phyloP scores from a whole-genome alignment of 2,888 invertebrate species.

The Gortyna flavago region DNA sequence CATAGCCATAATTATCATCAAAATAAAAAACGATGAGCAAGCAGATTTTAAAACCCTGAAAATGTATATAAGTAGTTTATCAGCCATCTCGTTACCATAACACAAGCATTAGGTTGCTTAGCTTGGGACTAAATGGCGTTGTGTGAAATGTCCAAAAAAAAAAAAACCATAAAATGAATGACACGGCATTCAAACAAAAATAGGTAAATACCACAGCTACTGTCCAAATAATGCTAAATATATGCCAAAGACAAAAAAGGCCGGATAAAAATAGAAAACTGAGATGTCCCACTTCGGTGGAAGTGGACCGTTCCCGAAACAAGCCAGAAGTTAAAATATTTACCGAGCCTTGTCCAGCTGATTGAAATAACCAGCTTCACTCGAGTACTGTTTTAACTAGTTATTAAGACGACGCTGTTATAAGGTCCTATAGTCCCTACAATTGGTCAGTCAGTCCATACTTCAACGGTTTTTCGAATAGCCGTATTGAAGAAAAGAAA shows the following conservation, averaged over 20 bases:
- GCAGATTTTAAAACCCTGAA: not conserved
- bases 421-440: conserved; percentile 17
- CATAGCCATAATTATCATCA: not conserved
- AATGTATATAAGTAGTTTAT: too few relatives aligned
- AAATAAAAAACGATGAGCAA: not conserved
- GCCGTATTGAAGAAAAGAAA: not conserved
- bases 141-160: too few relatives aligned
- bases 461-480: conserved; percentile 36
- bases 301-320: conserved; percentile 53
- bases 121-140: too few relatives aligned
- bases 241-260: conserved; percentile 41
- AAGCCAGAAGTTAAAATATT: conserved; percentile 45
- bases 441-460: conserved; percentile 7
- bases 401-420: conserved; percentile 51
- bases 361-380: conserved; percentile 53
- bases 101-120: too few relatives aligned
- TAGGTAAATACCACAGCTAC: not conserved
- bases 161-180: not conserved
- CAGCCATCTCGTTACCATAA: too few relatives aligned
- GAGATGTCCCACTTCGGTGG: conserved; percentile 39
- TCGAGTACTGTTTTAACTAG: conserved; percentile 45
- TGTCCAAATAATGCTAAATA: conserved; percentile 28
- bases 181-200: not conserved
- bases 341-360: conserved; percentile 55
- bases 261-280: conserved; percentile 48